A percentile compares a stretch with the other conserved stretches of the same genome.
Evolutionary conservation across 2,113 vertebrate species (phyloP).

Genomic region (Willisornis vidua): DNA sequence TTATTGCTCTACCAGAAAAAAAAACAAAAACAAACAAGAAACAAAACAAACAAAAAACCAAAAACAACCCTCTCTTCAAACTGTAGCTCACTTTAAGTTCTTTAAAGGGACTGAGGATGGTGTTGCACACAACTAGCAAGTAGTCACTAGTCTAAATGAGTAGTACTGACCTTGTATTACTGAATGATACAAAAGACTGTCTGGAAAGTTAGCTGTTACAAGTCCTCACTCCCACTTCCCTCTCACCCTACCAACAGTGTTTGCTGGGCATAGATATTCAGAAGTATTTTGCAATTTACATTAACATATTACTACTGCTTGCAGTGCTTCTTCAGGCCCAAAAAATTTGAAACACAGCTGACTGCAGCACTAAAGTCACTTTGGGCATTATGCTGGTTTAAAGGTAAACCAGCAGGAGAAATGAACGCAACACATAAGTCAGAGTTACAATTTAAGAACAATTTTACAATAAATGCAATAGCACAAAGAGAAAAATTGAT

Average conservation of each 20-base stretch:
- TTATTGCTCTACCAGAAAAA: not conserved
- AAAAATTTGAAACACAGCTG: not conserved
- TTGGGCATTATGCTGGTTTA: not conserved
- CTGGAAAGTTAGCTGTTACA: not conserved
- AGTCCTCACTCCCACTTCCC: not conserved
- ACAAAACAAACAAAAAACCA: too few relatives aligned
- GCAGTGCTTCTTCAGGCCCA: not conserved
- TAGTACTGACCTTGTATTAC: not conserved
- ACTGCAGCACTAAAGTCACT: not conserved
- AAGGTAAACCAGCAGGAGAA: too few relatives aligned
- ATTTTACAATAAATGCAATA: too few relatives aligned
- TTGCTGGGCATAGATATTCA: not conserved
- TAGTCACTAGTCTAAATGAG: not conserved
- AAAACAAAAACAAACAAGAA: too few relatives aligned
- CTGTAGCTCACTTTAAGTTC: not conserved
- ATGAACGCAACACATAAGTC: too few relatives aligned
- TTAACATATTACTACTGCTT: not conserved
- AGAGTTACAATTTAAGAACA: too few relatives aligned
- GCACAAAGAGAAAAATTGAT: too few relatives aligned
- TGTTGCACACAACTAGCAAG: not conserved
- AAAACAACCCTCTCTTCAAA: not conserved
- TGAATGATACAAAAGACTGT: not conserved
- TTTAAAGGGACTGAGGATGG: not conserved
- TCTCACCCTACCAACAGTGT: not conserved
- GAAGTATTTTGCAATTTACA: not conserved